Conservation (phyloP, 1,140 invertebrate species). For the Drosophila micromelanica region DNA sequence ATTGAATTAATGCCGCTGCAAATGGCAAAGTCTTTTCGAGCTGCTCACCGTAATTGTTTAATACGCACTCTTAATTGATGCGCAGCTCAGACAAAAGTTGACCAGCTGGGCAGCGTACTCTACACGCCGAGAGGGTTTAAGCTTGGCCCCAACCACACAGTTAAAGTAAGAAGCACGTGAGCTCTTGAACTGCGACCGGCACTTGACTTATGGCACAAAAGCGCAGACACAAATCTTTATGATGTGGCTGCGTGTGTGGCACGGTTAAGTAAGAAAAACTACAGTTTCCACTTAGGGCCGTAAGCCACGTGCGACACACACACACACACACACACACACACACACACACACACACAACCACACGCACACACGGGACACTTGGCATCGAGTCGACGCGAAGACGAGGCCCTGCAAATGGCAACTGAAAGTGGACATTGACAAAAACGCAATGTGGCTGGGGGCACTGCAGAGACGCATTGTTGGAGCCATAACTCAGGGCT, state of each 20-base stretch:
- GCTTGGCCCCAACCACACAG: not conserved
- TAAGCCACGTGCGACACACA: slow-evolving; percentile 49
- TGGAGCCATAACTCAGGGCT: slow-evolving; percentile 34
- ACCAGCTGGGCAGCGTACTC: not conserved
- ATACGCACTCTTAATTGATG: slow-evolving; percentile 70
- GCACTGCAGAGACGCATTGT: slow-evolving; percentile 68
- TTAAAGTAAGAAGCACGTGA: slow-evolving; percentile 32
- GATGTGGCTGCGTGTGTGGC: slow-evolving; percentile 56
- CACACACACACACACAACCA: slow-evolving; percentile 20
- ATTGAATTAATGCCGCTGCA: slow-evolving; percentile 82
- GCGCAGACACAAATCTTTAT: slow-evolving; percentile 80
- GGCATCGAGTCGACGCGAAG: slow-evolving; percentile 34
- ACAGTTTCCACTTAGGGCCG: slow-evolving; percentile 75
- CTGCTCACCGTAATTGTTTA: slow-evolving; percentile 77
- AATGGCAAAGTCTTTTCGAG: slow-evolving; percentile 61
- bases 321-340: slow-evolving; percentile 28
- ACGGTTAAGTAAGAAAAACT: slow-evolving; percentile 79
- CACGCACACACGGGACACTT: slow-evolving; percentile 6
- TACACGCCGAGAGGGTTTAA: not conserved
- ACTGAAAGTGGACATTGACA: slow-evolving; percentile 76
- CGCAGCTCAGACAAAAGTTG: slow-evolving; percentile 12
- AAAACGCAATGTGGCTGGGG: slow-evolving; percentile 52
- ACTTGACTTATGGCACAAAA: slow-evolving; percentile 79
- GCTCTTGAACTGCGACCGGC: slow-evolving; percentile 69
- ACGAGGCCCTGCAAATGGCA: slow-evolving; percentile 66